These are phyloP conservation scores for Phrynocephalus forsythii DNA, from an alignment of 2,797 vertebrate genomes.

Conservation along the genomic window DNA sequence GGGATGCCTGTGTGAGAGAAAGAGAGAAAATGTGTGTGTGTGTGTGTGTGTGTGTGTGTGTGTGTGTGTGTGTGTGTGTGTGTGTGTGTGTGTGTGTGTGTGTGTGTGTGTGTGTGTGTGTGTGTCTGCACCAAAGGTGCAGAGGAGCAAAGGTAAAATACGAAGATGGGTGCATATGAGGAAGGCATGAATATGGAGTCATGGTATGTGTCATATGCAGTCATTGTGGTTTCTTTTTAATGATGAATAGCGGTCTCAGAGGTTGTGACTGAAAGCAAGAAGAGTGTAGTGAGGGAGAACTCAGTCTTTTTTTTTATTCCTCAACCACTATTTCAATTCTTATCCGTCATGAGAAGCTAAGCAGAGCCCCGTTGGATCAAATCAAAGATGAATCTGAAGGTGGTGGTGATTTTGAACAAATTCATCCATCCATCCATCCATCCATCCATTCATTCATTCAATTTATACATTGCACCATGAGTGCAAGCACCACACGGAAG, in stretches of 20 bases:
- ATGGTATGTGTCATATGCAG: background rate
- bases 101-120: background rate
- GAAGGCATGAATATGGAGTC: slow-evolving; percentile 32
- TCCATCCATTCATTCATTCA: too few relatives aligned
- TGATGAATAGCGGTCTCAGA: background rate
- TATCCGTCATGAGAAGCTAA: background rate
- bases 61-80: too few relatives aligned
- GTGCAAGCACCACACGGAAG: background rate
- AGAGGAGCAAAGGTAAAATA: slow-evolving; percentile 50
- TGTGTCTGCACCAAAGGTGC: slow-evolving; percentile 35
- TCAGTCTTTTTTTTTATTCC: background rate
- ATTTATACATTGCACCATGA: too few relatives aligned
- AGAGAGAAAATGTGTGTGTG: too few relatives aligned
- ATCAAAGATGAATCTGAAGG: background rate
- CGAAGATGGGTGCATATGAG: slow-evolving; percentile 49
- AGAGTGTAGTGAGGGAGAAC: background rate
- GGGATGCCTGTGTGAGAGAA: background rate
- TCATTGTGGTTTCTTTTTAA: background rate
- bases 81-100: background rate
- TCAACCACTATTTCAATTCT: background rate
- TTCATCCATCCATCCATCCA: too few relatives aligned
- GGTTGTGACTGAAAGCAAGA: background rate
- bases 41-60: background rate
- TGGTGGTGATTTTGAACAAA: background rate
- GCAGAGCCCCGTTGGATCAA: background rate